Base-by-base conservation (phyloP, 2,888 invertebrate species). In the Acronicta psi region DNA sequence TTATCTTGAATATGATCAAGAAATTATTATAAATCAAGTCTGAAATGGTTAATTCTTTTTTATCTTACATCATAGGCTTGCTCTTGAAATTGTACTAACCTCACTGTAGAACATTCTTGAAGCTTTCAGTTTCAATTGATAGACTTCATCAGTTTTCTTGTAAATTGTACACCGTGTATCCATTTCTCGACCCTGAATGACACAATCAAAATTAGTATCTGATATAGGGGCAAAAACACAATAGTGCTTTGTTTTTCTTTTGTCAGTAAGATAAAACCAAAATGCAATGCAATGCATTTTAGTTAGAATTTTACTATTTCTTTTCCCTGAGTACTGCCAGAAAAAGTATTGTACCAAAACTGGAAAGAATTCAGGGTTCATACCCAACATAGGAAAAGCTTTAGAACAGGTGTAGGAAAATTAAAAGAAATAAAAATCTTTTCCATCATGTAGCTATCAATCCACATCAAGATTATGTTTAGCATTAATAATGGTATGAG, bases 91-190 rank as follows among this genome's bases (percentile, higher is more conserved):
- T 13, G 23, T 60, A 73, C 80, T 84, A 84, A 96, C 96, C 95
- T 98, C 98, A 81, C 96, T 97, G 83, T 97, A 97, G 85, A 98
- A 97, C 94, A 96, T 97, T 90, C 99, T 96, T 13, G 99, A 99
- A 41, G 99, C 97, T 93, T 99, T 99, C 92, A 99, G 94, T 94
- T 99, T 99, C 70, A 99, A 95, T 94, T 98, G 98, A 94, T 99
- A 99, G 58, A 98, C 96, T 89, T 99, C 98, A 79, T 99, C 99
- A 65, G 99, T 99, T 95, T 99, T 99, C 94, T 99, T 99, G 93
- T 98, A 99, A 85, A 99, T 98, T 42, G 99, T 99, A 71, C 99
- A 99, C 87, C 99, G 96, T 25, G 99, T 97, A 80, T 99, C 98
- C 92, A 97, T 96, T 92, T 99, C 99, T 80, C 97, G 96, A 13